Base-by-base conservation (phyloP, 1,140 invertebrate species). In the Aethina tumida region DNA sequence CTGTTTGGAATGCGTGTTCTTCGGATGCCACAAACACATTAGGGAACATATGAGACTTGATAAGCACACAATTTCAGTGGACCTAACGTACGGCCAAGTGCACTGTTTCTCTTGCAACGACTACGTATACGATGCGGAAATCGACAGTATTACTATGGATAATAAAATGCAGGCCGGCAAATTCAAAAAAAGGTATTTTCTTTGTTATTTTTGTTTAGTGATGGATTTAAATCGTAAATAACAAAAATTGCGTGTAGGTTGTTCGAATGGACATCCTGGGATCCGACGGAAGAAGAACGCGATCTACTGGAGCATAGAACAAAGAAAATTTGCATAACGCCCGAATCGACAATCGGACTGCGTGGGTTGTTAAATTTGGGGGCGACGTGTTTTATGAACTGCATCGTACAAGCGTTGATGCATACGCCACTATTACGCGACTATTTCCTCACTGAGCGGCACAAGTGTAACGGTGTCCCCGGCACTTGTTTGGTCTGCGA, bases 321-420 rank as follows among this genome's bases (percentile, higher is more conserved):
- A 3, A 80, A 86, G 47, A 69, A 86, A 45, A 71, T 87, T 34
- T 69, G 81, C 42, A 79, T 93, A 26, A 75, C 80, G 28, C 76
- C 81, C 36, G 81, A 84, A 52, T 87, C 87, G 25, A 87, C 85
- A 14, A 84, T 92, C 53, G 89, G 91, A 20, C 63, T 96, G 17
- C 69, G 94, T 43, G 95, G 95, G 2, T 69, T 98, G 14, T 81
- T 97, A 45, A 99, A 99, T 68, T 68, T 98, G 47, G 94, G 95
- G n/a, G 91, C 92, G 45, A 97, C 96, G 1, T 99, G 95, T 66
- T 98, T 97, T 61, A 96, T 98, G 89, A 98, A 96, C 63, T 94
- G 90, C 58, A 95, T 97, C 55, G 80, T 97, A 5, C 95, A 98
- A 69, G 74, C 89, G 1, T 60, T 99, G 39, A 91, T 91, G 28